phyloP scores from a whole-genome alignment of 1,140 invertebrate species.

The Calycopis cecrops region DNA sequence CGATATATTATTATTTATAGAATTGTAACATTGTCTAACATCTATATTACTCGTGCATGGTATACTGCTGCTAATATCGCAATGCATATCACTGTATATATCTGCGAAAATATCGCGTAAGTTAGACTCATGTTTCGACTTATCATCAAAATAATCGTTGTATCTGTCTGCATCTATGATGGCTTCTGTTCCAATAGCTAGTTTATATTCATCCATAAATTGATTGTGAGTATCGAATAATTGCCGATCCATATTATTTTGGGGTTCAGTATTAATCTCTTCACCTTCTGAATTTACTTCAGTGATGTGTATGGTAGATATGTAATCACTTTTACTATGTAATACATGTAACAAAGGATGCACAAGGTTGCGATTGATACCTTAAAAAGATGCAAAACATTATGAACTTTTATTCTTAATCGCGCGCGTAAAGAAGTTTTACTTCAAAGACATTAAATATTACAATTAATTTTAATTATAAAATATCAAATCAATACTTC shows the following conservation, averaged over 20 bases:
- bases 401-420: not conserved
- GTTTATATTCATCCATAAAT: not conserved
- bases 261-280: constrained; percentile 6
- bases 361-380: constrained; percentile 32
- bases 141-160: constrained; percentile 5
- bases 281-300: constrained; percentile 41
- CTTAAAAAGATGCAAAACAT: constrained; percentile 27
- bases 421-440: no score
- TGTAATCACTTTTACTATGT: not conserved
- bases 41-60: constrained; percentile 21
- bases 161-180: not conserved
- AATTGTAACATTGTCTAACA: constrained; percentile 31
- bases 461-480: no score
- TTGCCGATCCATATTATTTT: not conserved
- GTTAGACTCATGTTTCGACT: not conserved
- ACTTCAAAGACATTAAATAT: no score
- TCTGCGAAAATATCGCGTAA: constrained; percentile 9
- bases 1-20: constrained; percentile 33
- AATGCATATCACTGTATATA: constrained; percentile 6
- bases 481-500: no score
- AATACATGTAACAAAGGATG: constrained; percentile 20
- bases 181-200: not conserved
- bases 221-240: not conserved
- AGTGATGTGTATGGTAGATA: constrained; percentile 32
- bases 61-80: constrained; percentile 11